phyloP scores from a whole-genome alignment of 2,888 invertebrate species.

The Nematopogon swammerdamellus region DNA sequence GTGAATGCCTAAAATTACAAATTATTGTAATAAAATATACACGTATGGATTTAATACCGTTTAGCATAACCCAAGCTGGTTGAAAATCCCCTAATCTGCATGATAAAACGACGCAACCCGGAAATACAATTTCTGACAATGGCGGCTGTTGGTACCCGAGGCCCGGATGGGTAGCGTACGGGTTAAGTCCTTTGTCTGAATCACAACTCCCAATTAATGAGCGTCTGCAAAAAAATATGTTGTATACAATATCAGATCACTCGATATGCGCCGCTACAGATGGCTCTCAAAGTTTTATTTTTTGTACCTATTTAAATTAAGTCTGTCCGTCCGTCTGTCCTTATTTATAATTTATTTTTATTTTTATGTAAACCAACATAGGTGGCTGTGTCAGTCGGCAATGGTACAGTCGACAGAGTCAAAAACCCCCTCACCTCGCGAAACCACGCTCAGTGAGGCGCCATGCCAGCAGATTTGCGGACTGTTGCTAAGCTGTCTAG shows the following conservation, averaged over 20 bases:
- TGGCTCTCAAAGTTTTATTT: constrained; percentile 28
- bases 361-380: too few relatives aligned
- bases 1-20: too few relatives aligned
- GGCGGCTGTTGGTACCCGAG: constrained; percentile 16
- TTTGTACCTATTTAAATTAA: too few relatives aligned
- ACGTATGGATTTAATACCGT: not conserved
- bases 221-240: constrained; percentile 43
- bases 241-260: constrained; percentile 47
- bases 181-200: constrained; percentile 42
- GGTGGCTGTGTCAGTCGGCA: too few relatives aligned
- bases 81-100: constrained; percentile 44
- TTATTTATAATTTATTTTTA: too few relatives aligned
- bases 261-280: constrained; percentile 27
- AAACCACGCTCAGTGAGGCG: too few relatives aligned
- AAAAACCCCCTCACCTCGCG: too few relatives aligned
- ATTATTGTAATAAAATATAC: too few relatives aligned
- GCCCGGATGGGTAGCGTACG: constrained; percentile 30
- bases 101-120: constrained; percentile 46
- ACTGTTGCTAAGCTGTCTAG: too few relatives aligned
- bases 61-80: constrained; percentile 35
- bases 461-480: too few relatives aligned
- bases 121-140: constrained; percentile 40
- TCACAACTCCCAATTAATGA: constrained; percentile 52
- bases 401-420: too few relatives aligned
- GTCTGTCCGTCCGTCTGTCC: too few relatives aligned